Evolutionary conservation across 2,888 invertebrate species (phyloP).

Genomic region (Acronicta alni): DNA sequence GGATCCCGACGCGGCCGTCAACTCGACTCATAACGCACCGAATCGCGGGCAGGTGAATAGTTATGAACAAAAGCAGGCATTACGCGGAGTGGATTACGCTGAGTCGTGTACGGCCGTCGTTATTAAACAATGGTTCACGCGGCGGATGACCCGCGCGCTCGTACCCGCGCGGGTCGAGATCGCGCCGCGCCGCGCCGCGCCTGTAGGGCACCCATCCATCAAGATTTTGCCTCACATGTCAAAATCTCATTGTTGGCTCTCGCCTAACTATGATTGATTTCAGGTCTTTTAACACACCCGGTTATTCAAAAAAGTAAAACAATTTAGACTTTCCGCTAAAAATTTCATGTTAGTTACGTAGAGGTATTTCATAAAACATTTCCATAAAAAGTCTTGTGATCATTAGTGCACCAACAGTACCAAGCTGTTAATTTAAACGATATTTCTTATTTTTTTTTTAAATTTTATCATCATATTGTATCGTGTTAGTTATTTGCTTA

Average conservation of each 20-base stretch:
- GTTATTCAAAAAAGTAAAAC: too few species aligned
- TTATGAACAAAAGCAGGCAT: slow-evolving; percentile 34
- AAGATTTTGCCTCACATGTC: slow-evolving; percentile 39
- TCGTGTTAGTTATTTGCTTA: too few species aligned
- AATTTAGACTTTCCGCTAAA: too few species aligned
- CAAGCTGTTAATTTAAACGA: too few species aligned
- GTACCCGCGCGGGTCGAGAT: not conserved
- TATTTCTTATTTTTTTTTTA: too few species aligned
- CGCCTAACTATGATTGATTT: slow-evolving; percentile 43
- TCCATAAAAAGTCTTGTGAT: too few species aligned
- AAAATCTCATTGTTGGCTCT: slow-evolving; percentile 16
- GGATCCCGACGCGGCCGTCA: not conserved
- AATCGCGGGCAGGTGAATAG: slow-evolving; percentile 2
- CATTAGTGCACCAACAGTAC: too few species aligned
- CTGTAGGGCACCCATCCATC: slow-evolving; percentile 27
- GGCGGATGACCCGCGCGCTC: slow-evolving; percentile 1
- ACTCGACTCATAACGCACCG: not conserved
- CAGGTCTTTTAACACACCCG: slow-evolving; percentile 12
- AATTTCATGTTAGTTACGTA: not conserved
- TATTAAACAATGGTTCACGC: slow-evolving; percentile 8
- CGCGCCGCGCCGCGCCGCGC: not conserved
- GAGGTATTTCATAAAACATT: not conserved
- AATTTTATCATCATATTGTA: too few species aligned
- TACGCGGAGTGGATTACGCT: slow-evolving; percentile 23
- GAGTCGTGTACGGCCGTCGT: slow-evolving; percentile 4